Conservation (phyloP, 2,797 vertebrate genomes). For the Philypnodon macrostomus region DNA sequence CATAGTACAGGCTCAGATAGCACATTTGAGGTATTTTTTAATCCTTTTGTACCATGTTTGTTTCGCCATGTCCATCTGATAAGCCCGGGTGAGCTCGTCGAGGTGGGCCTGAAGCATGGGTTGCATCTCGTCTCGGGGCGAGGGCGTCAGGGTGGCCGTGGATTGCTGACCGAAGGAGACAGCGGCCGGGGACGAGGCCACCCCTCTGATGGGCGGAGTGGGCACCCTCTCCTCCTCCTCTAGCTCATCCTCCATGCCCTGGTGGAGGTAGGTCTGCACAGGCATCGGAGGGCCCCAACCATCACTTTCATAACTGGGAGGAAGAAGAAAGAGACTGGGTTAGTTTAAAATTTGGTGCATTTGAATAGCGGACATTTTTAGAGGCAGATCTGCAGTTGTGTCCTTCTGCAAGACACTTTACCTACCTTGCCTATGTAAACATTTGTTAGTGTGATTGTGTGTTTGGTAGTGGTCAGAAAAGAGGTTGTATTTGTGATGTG, state of each 20-base stretch:
- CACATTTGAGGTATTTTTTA: no score
- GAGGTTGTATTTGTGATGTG: no score
- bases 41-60: slow-evolving; percentile 86
- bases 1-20: no score
- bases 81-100: slow-evolving; percentile 93
- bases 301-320: slow-evolving; percentile 91
- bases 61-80: slow-evolving; percentile 96
- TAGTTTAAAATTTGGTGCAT: no score
- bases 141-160: slow-evolving; percentile 95
- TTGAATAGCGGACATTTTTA: no score
- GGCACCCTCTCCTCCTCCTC: slow-evolving; percentile 97
- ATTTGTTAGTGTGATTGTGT: no score
- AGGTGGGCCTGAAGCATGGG: slow-evolving; percentile 97
- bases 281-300: slow-evolving; percentile 94
- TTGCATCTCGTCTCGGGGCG: slow-evolving; percentile 95
- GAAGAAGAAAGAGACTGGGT: no score
- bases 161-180: slow-evolving; percentile 97
- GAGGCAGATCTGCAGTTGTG: no score
- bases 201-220: slow-evolving; percentile 92
- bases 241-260: slow-evolving; percentile 96
- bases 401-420: no score
- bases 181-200: slow-evolving; percentile 94
- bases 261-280: slow-evolving; percentile 95
- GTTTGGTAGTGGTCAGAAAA: no score
- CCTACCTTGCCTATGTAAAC: no score